A percentile compares a stretch with the other conserved stretches of the same genome.
Evolutionary conservation across 2,888 invertebrate species (phyloP).

Genomic region (Zygogramma bicolorata): DNA sequence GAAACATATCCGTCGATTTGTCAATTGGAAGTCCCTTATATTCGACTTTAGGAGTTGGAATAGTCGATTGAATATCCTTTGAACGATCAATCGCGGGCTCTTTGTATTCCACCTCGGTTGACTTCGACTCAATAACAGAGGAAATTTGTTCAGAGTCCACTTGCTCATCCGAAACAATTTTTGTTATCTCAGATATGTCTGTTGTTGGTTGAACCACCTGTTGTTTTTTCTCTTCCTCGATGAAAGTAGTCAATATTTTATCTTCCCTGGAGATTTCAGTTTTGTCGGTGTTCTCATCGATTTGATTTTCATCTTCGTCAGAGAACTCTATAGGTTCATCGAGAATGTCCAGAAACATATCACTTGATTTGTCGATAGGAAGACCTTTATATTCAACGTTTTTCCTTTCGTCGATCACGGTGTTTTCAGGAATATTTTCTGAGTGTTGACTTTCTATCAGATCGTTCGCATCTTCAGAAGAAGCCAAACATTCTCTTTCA

Average conservation of each 20-base stretch:
- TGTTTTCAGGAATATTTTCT: background rate
- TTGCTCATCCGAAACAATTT: background rate
- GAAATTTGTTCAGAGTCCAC: background rate
- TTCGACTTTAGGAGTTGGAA: background rate
- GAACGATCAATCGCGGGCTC: background rate
- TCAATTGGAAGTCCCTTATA: too few relatives aligned
- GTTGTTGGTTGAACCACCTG: background rate
- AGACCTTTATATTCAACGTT: conserved; percentile 47
- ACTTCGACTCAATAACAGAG: background rate
- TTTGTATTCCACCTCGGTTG: background rate
- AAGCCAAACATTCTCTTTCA: too few relatives aligned
- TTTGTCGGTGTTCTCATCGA: background rate
- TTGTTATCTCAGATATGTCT: background rate
- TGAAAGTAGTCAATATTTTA: too few relatives aligned
- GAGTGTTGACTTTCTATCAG: too few relatives aligned
- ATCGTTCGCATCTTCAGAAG: too few relatives aligned
- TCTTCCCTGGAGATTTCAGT: too few relatives aligned
- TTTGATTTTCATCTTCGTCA: conserved; percentile 44
- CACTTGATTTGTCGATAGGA: conserved; percentile 56
- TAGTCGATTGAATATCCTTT: background rate
- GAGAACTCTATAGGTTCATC: conserved; percentile 51
- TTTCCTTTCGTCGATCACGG: background rate
- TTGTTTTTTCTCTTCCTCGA: background rate
- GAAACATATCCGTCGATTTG: too few relatives aligned
- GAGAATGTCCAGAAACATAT: conserved; percentile 62